Base-by-base conservation (phyloP, 2,888 invertebrate genomes). In the Linnaemya vulpina region DNA sequence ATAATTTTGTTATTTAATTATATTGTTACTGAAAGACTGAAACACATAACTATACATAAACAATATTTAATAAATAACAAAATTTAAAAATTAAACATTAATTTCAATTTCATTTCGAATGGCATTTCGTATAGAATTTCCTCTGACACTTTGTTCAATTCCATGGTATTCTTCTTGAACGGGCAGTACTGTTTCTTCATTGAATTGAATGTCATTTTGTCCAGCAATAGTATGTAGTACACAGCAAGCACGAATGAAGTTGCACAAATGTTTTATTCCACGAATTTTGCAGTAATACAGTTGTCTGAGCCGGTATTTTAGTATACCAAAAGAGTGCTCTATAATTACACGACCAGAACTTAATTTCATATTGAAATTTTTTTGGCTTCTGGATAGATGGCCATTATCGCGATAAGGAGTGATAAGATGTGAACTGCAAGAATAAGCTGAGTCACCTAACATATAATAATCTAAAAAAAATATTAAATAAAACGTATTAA, bases 401-500 rank as follows among this genome's bases (percentile, higher is more conserved):
- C 75, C 71, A 71, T 78, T 82, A 58, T 84, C 74, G n/a, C 53
- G 35, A 55, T 74, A 82, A 0, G 84, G 84, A 11, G 81, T 82
- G 8, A 87, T 3, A 5, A 86, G 30, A 20, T 75, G 38, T 22
- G 60, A 35, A 43, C 63, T 55, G 35, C n/a, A n/a, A n/a, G n/a
- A n/a, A n/a, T n/a, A n/a, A n/a, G n/a, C n/a, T n/a, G n/a, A n/a
- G n/a, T n/a, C n/a, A n/a, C n/a, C n/a, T n/a, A n/a, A n/a, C n/a
- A n/a, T n/a, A n/a, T n/a, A n/a, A n/a, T n/a, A n/a, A n/a, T n/a
- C n/a, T n/a, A n/a, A n/a, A n/a, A n/a, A n/a, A n/a, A n/a, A n/a
- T n/a, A n/a, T n/a, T n/a, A n/a, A n/a, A n/a, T n/a, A n/a, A n/a
- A n/a, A n/a, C n/a, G n/a, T n/a, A n/a, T n/a, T n/a, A n/a, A n/a